Evolutionary conservation across 2,888 invertebrate species (phyloP).

Genomic region (Gibbula magus): DNA sequence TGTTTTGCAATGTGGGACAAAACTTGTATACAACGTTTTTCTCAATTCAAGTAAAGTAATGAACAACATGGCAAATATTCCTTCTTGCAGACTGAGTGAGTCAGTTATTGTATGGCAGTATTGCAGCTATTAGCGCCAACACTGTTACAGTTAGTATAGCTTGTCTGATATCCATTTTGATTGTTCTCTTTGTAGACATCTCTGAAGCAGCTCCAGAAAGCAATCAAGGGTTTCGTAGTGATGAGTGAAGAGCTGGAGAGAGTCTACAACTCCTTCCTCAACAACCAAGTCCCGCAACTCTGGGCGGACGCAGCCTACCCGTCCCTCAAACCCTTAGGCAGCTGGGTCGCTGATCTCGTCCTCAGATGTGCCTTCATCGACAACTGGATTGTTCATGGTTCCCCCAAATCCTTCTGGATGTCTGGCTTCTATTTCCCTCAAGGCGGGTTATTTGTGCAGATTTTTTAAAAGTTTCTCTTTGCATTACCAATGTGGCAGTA

Average conservation of each 20-base stretch:
- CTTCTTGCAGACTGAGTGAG: too few species aligned
- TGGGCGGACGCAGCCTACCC: constrained; percentile 90
- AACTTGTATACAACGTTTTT: too few species aligned
- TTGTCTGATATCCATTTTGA: neutral
- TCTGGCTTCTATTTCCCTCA: constrained; percentile 76
- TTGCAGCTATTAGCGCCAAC: too few species aligned
- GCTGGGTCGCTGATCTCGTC: constrained; percentile 89
- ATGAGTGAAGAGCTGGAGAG: constrained; percentile 92
- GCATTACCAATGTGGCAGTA: too few species aligned
- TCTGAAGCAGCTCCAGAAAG: constrained; percentile 86
- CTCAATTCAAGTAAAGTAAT: too few species aligned
- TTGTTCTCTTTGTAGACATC: constrained; percentile 3
- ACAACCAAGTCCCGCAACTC: constrained; percentile 85
- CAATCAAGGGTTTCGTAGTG: constrained; percentile 92
- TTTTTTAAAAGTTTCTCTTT: too few species aligned
- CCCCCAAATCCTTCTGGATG: constrained; percentile 75
- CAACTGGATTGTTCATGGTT: constrained; percentile 73
- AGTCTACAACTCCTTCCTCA: constrained; percentile 86
- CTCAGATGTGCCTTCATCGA: constrained; percentile 87
- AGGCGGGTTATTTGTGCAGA: too few species aligned
- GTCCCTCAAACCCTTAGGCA: constrained; percentile 89
- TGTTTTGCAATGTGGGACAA: too few species aligned
- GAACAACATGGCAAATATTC: too few species aligned
- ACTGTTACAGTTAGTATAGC: too few species aligned
- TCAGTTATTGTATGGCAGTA: too few species aligned